Evolutionary conservation across 2,888 invertebrate genomes (phyloP), one percentile per base, ranked within the genome.

Genomic region (Heliconius cydno): DNA sequence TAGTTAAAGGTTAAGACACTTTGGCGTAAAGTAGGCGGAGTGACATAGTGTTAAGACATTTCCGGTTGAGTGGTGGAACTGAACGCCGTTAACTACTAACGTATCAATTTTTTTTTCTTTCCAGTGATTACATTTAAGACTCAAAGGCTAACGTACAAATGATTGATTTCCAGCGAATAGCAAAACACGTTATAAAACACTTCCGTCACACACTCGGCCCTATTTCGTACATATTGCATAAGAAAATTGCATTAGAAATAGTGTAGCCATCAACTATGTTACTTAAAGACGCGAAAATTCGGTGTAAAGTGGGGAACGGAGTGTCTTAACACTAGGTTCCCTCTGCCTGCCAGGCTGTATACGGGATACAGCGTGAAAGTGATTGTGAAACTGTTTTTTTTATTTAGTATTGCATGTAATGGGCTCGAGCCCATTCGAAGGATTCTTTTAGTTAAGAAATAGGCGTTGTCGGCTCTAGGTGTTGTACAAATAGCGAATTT

Each of bases 181-280:
- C 57, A 22, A 46, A 3, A 12, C 25, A 52, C 30, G 77, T 71
- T 46, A 72, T 63, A 38, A 60, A 52, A 22, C 46, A 52, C 72
- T 28, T 66, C 76, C 71, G 71, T 73, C 72, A 73, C 41, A 74
- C 68, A 60, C 46, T 63, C 68, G 72, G 77, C 68, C 81, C 76
- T 80, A 76, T 76, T 80, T 76, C 57, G 52, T 52, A 52, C 46
- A 38, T 65, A 65, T 81, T 81, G 76, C 82, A 79, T 82, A 82
- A 82, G 68, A 30, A 77, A 67, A 67, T 81, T 82, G 52, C 78
- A 60, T 70, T 30, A 66, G 15, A n/a, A 79, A 52, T 72, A 68
- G 77, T 72, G 77, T 79, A 72, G n/a, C 80, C 75, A 82, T 63
- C 13, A 25, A 41, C 13, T 25, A 25, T 25, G 41, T 15, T n/a